These are phyloP conservation scores for Sacculina carcini DNA, from an alignment of 2,888 invertebrate species.

Conservation along the genomic window DNA sequence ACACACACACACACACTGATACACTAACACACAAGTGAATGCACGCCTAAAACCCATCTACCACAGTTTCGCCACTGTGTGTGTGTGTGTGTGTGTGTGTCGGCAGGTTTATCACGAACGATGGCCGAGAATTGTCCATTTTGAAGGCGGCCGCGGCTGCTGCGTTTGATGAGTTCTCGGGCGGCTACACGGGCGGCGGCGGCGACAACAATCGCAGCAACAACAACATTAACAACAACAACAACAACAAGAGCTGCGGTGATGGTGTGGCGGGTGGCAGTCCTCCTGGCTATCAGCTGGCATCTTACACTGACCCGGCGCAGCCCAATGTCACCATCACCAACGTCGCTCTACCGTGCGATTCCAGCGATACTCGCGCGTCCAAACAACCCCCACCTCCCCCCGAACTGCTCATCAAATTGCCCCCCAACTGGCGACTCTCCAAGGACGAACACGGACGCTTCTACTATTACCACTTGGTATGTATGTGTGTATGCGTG, in stretches of 20 bases:
- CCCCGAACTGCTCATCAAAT: slow-evolving; percentile 20
- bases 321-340: slow-evolving; percentile 2
- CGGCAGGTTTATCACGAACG: background rate
- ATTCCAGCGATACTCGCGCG: slow-evolving; percentile 6
- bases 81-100: too few species aligned
- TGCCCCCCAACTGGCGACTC: slow-evolving; percentile 69
- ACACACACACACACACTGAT: too few species aligned
- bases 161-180: background rate
- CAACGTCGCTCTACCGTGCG: slow-evolving; percentile 6
- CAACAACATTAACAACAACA: too few species aligned
- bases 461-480: slow-evolving; percentile 60
- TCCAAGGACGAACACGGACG: slow-evolving; percentile 55
- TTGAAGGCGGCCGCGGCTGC: background rate
- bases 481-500: background rate
- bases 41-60: too few species aligned
- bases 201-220: too few species aligned
- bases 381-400: slow-evolving; percentile 15
- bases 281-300: slow-evolving; percentile 4
- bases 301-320: slow-evolving; percentile 4
- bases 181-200: background rate
- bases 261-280: too few species aligned
- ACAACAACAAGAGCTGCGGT: too few species aligned
- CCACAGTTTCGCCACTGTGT: too few species aligned
- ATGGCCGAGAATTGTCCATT: background rate
- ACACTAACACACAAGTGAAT: too few species aligned